These are phyloP conservation scores for Ectemnius continuus DNA, from an alignment of 2,888 invertebrate species.

Conservation along the genomic window DNA sequence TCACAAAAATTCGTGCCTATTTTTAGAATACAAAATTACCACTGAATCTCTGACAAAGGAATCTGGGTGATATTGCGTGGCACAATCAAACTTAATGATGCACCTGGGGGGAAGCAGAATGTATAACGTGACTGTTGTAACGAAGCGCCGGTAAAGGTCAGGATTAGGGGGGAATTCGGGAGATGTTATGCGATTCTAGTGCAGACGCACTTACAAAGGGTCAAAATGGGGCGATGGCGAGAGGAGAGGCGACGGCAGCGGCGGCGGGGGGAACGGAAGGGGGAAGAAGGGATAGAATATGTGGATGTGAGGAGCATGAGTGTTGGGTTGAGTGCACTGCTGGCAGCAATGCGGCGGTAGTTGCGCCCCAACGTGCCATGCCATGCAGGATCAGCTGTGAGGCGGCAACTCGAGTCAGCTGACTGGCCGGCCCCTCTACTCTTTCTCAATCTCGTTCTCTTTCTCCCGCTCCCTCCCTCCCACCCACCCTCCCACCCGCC, in stretches of 20 bases:
- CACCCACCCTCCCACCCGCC: constrained; percentile 11
- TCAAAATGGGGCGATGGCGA: no score
- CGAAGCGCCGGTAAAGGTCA: neutral
- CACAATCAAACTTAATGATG: no score
- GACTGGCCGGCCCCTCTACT: constrained; percentile 66
- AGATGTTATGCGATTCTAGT: constrained; percentile 3
- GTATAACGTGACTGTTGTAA: no score
- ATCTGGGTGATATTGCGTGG: no score
- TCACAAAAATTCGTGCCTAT: no score
- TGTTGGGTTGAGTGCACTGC: neutral
- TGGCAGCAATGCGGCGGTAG: constrained; percentile 71
- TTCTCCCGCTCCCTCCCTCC: constrained; percentile 11
- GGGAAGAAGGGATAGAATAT: constrained; percentile 1
- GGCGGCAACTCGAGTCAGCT: constrained; percentile 70
- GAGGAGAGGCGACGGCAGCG: no score
- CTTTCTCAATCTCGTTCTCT: neutral
- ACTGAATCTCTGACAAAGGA: no score
- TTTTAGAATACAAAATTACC: no score
- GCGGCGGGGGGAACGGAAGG: no score
- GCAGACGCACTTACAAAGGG: no score
- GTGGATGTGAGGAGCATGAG: constrained; percentile 7
- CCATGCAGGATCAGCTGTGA: constrained; percentile 70
- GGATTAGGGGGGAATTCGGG: neutral
- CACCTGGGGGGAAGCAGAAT: no score
- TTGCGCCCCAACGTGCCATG: constrained; percentile 62